Percentiles rank a stretch among this genome's conserved stretches.
phyloP scores from a whole-genome alignment of 2,888 invertebrate species.

The Machimus rusticus region DNA sequence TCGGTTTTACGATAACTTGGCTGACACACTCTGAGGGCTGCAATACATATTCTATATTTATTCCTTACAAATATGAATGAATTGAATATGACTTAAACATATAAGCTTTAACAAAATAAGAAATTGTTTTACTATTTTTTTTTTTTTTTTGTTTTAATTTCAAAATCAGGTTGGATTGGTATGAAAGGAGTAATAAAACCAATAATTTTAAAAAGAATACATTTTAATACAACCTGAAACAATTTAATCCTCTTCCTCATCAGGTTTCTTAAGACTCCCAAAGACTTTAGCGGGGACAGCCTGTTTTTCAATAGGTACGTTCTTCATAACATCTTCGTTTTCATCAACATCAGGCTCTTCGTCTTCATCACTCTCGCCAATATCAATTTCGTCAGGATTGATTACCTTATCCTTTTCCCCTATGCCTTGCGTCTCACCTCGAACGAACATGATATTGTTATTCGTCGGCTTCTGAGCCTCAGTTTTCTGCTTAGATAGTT shows the following conservation, averaged over 20 bases:
- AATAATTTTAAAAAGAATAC: neutral
- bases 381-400: conserved; percentile 89
- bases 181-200: neutral
- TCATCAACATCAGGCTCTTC: conserved; percentile 68
- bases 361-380: conserved; percentile 75
- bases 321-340: conserved; percentile 67
- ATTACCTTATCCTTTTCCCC: conserved; percentile 72
- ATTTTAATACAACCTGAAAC: neutral
- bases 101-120: no score
- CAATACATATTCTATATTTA: no score
- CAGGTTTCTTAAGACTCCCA: conserved; percentile 72
- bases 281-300: conserved; percentile 90
- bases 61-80: no score
- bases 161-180: no score
- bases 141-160: no score
- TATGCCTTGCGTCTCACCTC: conserved; percentile 84
- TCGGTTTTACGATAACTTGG: no score
- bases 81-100: no score
- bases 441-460: conserved; percentile 82
- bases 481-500: conserved; percentile 58
- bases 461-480: conserved; percentile 48
- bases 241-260: conserved; percentile 50
- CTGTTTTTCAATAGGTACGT: conserved; percentile 82
- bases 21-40: no score
- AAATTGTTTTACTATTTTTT: no score